Evolutionary conservation across 2,888 invertebrate genomes (phyloP).

Genomic region (Bembecia ichneumoniformis): DNA sequence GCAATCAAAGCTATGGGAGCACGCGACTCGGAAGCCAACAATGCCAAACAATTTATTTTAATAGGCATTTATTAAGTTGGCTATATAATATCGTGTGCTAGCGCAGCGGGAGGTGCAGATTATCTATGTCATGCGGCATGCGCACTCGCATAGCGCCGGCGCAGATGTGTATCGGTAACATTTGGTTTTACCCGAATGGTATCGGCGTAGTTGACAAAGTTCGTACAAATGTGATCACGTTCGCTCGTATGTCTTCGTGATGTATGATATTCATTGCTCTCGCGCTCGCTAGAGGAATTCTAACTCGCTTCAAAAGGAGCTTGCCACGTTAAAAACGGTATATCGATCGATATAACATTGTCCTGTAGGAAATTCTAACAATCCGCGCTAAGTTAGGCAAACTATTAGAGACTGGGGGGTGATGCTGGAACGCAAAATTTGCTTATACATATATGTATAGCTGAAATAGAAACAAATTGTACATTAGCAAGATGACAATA

Average conservation of each 20-base stretch:
- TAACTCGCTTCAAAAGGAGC: neutral
- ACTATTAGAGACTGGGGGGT: neutral
- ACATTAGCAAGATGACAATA: too few species aligned
- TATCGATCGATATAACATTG: neutral
- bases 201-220: constrained; percentile 11
- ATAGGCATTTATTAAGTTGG: constrained; percentile 15
- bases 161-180: constrained; percentile 10
- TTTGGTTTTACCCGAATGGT: constrained; percentile 7
- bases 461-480: too few species aligned
- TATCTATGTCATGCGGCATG: constrained; percentile 14
- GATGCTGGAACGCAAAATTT: too few species aligned
- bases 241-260: constrained; percentile 3
- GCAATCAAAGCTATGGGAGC: constrained; percentile 3
- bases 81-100: constrained; percentile 9
- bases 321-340: neutral
- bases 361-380: neutral
- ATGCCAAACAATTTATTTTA: constrained; percentile 16
- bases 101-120: constrained; percentile 12
- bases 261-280: neutral
- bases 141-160: constrained; percentile 2
- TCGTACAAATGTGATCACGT: constrained; percentile 11
- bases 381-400: neutral
- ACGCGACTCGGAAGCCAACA: constrained; percentile 14
- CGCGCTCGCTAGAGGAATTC: neutral
- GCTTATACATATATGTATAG: too few species aligned